Conservation (phyloP, 2,113 vertebrate species). For the Mormyrus lacerda region DNA sequence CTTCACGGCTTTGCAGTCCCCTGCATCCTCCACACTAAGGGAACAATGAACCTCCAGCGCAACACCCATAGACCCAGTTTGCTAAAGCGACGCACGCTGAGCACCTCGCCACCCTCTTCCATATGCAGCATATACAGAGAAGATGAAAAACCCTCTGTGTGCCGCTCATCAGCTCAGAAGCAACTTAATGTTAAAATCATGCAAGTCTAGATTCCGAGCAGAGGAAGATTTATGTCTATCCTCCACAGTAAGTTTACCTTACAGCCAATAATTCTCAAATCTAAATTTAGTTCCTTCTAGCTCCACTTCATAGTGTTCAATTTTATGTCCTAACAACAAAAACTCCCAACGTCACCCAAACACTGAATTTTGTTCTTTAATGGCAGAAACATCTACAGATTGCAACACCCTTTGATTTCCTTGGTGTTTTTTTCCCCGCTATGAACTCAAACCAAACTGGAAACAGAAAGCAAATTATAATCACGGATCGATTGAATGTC, state of each 20-base stretch:
- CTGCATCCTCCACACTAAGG: neutral
- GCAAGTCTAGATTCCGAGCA: neutral
- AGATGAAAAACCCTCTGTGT: neutral
- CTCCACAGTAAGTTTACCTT: neutral
- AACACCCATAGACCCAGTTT: neutral
- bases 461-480: neutral
- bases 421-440: neutral
- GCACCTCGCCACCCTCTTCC: neutral
- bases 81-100: neutral
- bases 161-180: neutral
- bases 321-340: neutral
- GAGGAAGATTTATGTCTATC: neutral
- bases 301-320: neutral
- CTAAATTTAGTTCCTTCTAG: neutral
- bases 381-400: neutral
- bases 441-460: neutral
- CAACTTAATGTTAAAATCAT: neutral
- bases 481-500: neutral
- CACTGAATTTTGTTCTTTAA: neutral
- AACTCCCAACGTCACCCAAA: neutral
- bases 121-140: neutral
- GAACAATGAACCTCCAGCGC: neutral
- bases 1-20: neutral
- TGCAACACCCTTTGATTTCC: neutral
- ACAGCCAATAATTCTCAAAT: neutral